phyloP scores from a whole-genome alignment of 2,888 invertebrate species.

The Scaeva pyrastri region DNA sequence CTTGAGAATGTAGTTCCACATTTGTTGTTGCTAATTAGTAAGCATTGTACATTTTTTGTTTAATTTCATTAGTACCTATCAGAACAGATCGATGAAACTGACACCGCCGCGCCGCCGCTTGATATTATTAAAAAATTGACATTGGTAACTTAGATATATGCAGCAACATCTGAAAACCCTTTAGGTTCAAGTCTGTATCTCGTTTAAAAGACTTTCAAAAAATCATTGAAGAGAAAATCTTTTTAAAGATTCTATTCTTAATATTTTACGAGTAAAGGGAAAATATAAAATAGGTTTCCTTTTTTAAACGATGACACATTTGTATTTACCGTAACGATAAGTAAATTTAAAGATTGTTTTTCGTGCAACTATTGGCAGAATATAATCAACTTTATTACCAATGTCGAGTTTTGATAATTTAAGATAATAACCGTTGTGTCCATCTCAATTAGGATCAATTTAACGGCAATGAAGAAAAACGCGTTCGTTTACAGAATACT shows the following conservation, averaged over 20 bases:
- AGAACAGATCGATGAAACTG: not conserved
- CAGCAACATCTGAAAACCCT: too few relatives aligned
- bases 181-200: too few relatives aligned
- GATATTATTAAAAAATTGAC: too few relatives aligned
- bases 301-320: too few relatives aligned
- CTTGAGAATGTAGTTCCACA: not conserved
- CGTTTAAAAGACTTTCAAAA: too few relatives aligned
- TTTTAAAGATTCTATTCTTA: too few relatives aligned
- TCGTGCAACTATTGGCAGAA: not conserved
- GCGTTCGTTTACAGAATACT: slow-evolving; percentile 50
- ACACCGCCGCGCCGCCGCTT: too few relatives aligned
- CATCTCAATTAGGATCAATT: slow-evolving; percentile 50
- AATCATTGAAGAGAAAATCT: too few relatives aligned
- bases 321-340: too few relatives aligned
- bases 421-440: not conserved
- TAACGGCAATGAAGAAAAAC: slow-evolving; percentile 46
- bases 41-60: not conserved
- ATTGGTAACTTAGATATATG: too few relatives aligned
- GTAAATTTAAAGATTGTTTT: not conserved
- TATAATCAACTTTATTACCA: slow-evolving; percentile 11
- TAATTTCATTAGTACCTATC: not conserved
- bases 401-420: slow-evolving; percentile 23
- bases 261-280: too few relatives aligned
- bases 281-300: too few relatives aligned
- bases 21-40: not conserved